Base-by-base conservation (phyloP, 2,888 invertebrate genomes). In the Lysandra coridon region DNA sequence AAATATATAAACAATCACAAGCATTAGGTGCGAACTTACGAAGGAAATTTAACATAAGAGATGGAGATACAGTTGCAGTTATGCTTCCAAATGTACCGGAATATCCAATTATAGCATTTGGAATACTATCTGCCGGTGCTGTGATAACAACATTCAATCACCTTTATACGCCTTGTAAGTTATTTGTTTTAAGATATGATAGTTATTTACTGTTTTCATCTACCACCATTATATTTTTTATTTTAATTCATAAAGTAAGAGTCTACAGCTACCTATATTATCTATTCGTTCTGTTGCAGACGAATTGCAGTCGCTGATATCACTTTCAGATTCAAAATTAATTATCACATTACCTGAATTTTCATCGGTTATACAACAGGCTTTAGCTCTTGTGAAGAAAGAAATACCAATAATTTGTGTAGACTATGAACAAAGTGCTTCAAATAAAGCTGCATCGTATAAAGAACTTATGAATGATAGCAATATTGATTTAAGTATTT, bases 61-160 rank as follows among this genome's bases (percentile, higher is more conserved):
- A 93, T 77, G 95, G 95, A 0, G 96, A 97, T 83, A 94, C 96
- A 0, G 86, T 97, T 23, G 96, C 96, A 1, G 80, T 97, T 53
- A 92, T 96, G 77, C 85, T 97, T 80, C 96, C 96, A n/a, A 97
- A 97, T 87, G 83, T 95, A 73, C 97, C 97, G 0, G 97, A 97
- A 88, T 96, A 95, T 85, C 93, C 96, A 0, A 92, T 96, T 49
- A 94, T 95, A 1, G 85, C 95, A 10, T 85, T 96, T 79, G 97
- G 96, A 0, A 89, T 95, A 30, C 84, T 96, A 40, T 95, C 96
- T 84, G 96, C 96, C 37, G 96, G 96, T 0, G 87, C 96, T 3
- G 83, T 95, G 17, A 93, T 95, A 4, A 96, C 97, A 1, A 95
- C 97, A 0, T 90, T 96, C 1, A 97, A 97, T 92, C 96, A 96